These are phyloP conservation scores for Scylla paramamosain DNA, from an alignment of 1,140 invertebrate genomes.

Conservation along the genomic window DNA sequence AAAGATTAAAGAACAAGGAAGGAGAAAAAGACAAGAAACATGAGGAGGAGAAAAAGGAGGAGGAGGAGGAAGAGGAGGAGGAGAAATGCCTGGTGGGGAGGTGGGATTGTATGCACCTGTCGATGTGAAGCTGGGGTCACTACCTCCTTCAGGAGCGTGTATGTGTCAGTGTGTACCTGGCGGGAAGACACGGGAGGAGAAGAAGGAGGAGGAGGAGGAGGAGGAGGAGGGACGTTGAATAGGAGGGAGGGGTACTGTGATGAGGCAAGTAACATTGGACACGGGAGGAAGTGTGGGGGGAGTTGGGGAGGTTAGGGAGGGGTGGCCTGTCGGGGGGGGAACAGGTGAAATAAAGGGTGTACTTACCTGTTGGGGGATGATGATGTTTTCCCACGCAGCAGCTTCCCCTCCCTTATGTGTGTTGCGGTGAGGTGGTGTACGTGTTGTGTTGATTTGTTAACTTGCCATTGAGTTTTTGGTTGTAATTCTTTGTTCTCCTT, in stretches of 20 bases:
- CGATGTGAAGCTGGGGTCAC: too few species aligned
- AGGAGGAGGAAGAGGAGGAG: constrained; percentile 8
- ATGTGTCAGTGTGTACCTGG: too few species aligned
- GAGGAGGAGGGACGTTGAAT: neutral
- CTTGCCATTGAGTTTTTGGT: too few species aligned
- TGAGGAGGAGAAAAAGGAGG: neutral
- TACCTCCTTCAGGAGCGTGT: too few species aligned
- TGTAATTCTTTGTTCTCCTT: too few species aligned
- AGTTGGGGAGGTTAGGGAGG: too few species aligned
- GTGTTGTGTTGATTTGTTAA: neutral
- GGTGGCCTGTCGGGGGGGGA: neutral
- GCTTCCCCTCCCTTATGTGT: neutral
- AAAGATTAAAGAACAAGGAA: neutral
- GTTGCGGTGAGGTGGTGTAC: neutral
- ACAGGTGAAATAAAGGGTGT: neutral
- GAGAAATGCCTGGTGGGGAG: neutral
- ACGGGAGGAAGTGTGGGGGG: too few species aligned
- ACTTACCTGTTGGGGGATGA: neutral
- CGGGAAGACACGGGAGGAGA: neutral
- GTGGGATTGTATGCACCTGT: too few species aligned
- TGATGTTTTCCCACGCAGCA: neutral
- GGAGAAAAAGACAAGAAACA: neutral
- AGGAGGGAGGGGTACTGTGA: too few species aligned
- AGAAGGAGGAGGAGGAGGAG: neutral
- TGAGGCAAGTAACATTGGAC: too few species aligned